Evolutionary conservation across 1,140 invertebrate genomes (phyloP).

Genomic region (Drosophila rufa): DNA sequence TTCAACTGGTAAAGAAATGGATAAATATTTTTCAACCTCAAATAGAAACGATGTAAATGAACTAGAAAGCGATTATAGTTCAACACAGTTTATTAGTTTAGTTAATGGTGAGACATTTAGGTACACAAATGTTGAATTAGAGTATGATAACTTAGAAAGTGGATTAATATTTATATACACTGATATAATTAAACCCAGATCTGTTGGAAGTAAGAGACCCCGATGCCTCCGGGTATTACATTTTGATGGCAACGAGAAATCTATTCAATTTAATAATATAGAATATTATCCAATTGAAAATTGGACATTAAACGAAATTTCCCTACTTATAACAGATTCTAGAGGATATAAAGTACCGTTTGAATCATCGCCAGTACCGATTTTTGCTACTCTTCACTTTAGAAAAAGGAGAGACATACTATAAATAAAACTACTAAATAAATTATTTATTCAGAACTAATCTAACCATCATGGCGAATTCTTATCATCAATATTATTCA

Average conservation of each 20-base stretch:
- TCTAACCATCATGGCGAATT: background rate
- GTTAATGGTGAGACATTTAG: too few species aligned
- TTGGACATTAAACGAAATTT: too few species aligned
- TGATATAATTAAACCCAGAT: conserved; percentile 2
- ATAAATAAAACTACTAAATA: too few species aligned
- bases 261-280: background rate
- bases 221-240: conserved; percentile 1
- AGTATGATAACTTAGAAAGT: too few species aligned
- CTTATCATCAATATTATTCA: conserved; percentile 7
- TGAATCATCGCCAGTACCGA: background rate
- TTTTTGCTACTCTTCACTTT: too few species aligned
- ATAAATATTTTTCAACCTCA: background rate
- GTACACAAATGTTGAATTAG: too few species aligned
- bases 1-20: background rate
- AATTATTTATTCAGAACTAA: background rate
- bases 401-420: too few species aligned
- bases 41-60: too few species aligned
- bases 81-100: too few species aligned
- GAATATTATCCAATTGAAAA: too few species aligned
- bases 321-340: background rate
- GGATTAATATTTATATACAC: background rate
- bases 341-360: background rate
- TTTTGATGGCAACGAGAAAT: background rate
- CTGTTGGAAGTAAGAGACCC: background rate
- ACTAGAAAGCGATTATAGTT: too few species aligned